These are phyloP conservation scores for Thomomys bottae DNA, from an alignment of 2,113 vertebrate species.

Conservation along the genomic window DNA sequence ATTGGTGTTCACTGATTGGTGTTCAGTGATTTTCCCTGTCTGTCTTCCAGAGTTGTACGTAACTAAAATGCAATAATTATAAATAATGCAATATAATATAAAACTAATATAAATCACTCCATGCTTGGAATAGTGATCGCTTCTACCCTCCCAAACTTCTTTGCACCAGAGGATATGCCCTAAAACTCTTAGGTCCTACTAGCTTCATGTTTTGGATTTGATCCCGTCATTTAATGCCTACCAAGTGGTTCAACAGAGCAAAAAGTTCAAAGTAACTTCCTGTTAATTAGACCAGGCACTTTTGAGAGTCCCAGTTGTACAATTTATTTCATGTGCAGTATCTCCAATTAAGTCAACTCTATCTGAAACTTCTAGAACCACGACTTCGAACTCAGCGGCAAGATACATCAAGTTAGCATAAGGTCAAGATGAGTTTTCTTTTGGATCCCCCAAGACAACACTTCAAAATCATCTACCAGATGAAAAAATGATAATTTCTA, in stretches of 20 bases:
- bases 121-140: not conserved
- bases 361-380: slow-evolving; percentile 61
- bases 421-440: slow-evolving; percentile 36
- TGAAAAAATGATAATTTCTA: slow-evolving; percentile 28
- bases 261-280: slow-evolving; percentile 65
- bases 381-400: slow-evolving; percentile 18
- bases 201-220: slow-evolving; percentile 37
- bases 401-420: slow-evolving; percentile 13
- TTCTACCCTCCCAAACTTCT: not conserved
- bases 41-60: not conserved
- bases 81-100: no score
- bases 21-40: not conserved
- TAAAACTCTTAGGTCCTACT: slow-evolving; percentile 29
- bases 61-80: not conserved
- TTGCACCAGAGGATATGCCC: not conserved
- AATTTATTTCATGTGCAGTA: slow-evolving; percentile 32
- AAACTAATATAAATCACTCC: slow-evolving; percentile 16
- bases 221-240: slow-evolving; percentile 50
- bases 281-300: slow-evolving; percentile 55
- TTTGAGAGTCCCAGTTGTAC: slow-evolving; percentile 30
- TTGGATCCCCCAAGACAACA: slow-evolving; percentile 39
- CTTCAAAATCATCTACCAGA: slow-evolving; percentile 47
- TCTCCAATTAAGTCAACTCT: slow-evolving; percentile 58
- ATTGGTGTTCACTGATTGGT: not conserved
- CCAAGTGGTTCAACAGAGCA: slow-evolving; percentile 51